Evolutionary conservation across 1,140 invertebrate genomes (phyloP).

Genomic region (Panagrolaimus sp.): DNA sequence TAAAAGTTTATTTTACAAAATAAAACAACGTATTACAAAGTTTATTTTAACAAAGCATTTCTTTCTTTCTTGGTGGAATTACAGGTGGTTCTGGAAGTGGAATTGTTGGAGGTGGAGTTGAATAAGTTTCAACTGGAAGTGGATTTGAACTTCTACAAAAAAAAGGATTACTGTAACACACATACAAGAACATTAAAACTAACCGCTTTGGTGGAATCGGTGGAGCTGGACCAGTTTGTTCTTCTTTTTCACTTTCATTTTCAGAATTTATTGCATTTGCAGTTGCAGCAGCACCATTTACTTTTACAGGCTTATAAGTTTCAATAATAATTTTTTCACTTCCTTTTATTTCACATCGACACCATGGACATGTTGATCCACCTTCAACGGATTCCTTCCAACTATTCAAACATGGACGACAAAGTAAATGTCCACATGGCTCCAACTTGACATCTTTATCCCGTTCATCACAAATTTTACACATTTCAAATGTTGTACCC

Average conservation of each 20-base stretch:
- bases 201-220: slow-evolving; percentile 9
- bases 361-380: slow-evolving; percentile 89
- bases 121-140: no score
- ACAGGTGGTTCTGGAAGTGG: no score
- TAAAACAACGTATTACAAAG: no score
- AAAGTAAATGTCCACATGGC: slow-evolving; percentile 94
- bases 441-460: slow-evolving; percentile 98
- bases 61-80: no score
- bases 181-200: neutral
- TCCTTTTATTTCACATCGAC: slow-evolving; percentile 95
- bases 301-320: slow-evolving; percentile 61
- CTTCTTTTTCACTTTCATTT: neutral
- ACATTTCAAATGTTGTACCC: slow-evolving; percentile 97
- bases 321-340: slow-evolving; percentile 85
- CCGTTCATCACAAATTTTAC: slow-evolving; percentile 99
- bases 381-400: slow-evolving; percentile 90
- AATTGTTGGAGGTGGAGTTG: no score
- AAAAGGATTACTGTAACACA: no score
- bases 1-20: no score
- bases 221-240: neutral
- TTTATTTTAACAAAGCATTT: no score
- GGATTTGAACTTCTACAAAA: no score
- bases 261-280: neutral
- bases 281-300: neutral
- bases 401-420: slow-evolving; percentile 86